A percentile compares a stretch with the other conserved stretches of the same genome.
Conservation (phyloP, 2,797 vertebrate genomes). For the Spondyliosoma cantharus region DNA sequence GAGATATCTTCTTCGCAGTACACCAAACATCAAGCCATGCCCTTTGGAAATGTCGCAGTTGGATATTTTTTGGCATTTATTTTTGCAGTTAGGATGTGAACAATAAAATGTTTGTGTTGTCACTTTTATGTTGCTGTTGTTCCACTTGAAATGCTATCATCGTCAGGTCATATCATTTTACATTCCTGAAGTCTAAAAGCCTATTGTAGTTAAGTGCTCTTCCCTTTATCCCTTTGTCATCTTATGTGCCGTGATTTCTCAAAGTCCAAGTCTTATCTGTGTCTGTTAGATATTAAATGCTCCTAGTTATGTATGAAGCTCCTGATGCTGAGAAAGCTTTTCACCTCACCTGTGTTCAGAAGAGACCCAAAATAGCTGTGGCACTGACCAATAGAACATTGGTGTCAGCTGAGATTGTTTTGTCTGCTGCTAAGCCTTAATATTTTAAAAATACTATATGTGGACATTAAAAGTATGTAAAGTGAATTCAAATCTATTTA, state of each 20-base stretch:
- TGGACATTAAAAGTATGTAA: no score
- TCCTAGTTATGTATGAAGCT: neutral
- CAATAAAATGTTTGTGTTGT: neutral
- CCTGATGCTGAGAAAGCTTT: neutral
- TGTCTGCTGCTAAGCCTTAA: neutral
- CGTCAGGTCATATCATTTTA: neutral
- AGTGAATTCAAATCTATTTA: no score
- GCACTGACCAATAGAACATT: neutral
- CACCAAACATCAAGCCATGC: neutral
- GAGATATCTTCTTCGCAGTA: conserved; percentile 39
- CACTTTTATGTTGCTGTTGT: neutral
- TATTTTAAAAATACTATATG: no score
- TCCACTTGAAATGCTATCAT: neutral
- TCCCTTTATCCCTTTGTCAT: neutral
- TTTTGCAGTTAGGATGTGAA: neutral
- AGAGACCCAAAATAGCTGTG: neutral
- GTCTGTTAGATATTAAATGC: conserved; percentile 36
- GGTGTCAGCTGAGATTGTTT: neutral
- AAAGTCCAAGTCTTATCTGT: conserved; percentile 63
- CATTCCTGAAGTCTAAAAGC: neutral
- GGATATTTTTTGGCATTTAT: neutral
- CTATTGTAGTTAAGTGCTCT: neutral
- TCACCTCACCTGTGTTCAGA: neutral
- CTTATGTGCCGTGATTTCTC: neutral
- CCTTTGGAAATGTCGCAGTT: neutral